Conservation (phyloP, 1,140 invertebrate species). For the Kradibia gibbosae region DNA sequence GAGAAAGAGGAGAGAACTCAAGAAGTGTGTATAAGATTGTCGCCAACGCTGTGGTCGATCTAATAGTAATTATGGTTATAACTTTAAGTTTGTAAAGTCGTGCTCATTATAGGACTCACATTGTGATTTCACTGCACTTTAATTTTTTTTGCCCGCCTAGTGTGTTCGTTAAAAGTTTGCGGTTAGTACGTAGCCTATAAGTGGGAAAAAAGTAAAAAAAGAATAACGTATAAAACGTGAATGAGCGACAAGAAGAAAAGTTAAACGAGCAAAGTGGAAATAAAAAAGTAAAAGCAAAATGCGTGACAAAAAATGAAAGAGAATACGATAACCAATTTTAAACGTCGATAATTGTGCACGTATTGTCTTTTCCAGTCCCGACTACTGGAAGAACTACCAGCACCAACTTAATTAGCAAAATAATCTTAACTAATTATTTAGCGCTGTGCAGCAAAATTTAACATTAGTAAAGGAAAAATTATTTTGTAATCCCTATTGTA, state of each 20-base stretch:
- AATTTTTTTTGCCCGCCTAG: neutral
- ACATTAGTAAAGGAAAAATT: neutral
- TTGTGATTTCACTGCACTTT: constrained; percentile 17
- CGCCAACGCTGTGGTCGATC: neutral
- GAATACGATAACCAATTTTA: neutral
- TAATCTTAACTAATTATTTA: constrained; percentile 36
- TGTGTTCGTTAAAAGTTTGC: constrained; percentile 44
- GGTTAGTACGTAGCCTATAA: neutral
- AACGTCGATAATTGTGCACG: constrained; percentile 40
- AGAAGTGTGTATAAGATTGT: neutral
- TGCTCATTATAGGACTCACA: constrained; percentile 25
- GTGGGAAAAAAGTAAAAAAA: constrained; percentile 8
- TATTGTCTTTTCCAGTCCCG: neutral
- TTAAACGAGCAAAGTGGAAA: constrained; percentile 11
- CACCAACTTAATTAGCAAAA: constrained; percentile 35
- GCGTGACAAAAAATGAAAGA: neutral
- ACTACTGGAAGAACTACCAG: neutral
- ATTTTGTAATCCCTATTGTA: constrained; percentile 3
- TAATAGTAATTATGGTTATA: constrained; percentile 39
- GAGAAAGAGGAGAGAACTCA: neutral
- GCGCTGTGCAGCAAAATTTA: neutral
- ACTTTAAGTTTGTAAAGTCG: constrained; percentile 33
- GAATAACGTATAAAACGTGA: constrained; percentile 12
- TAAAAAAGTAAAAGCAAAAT: neutral
- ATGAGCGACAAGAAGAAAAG: constrained; percentile 15